Evolutionary conservation across 23 tunicate species (phyloP).

Genomic region (Phallusia fumigata): DNA sequence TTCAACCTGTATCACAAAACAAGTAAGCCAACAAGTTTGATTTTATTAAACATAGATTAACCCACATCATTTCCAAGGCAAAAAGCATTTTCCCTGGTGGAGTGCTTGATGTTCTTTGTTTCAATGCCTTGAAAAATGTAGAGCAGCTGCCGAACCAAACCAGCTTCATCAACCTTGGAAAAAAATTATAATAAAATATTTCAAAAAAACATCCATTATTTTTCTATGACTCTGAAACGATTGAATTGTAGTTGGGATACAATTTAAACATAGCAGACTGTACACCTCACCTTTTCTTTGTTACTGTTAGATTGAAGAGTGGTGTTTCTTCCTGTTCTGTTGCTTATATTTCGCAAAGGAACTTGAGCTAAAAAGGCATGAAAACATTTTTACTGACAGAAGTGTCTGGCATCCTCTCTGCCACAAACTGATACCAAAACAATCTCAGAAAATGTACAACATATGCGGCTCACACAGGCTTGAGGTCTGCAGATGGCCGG

Average conservation of each 20-base stretch:
- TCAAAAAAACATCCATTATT: not conserved
- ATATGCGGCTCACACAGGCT: not conserved
- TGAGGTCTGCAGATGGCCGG: not conserved
- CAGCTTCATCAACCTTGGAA: conserved; percentile 31
- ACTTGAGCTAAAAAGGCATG: not conserved
- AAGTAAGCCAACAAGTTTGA: too few relatives aligned
- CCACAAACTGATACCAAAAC: too few relatives aligned
- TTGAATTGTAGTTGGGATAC: too few relatives aligned
- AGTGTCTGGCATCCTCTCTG: too few relatives aligned
- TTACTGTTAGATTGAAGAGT: not conserved
- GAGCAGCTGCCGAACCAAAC: conserved; percentile 58
- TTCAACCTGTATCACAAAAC: conserved; percentile 19
- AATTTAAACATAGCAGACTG: too few relatives aligned
- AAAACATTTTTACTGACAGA: not conserved
- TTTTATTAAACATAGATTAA: not conserved
- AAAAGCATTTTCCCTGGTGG: conserved; percentile 74
- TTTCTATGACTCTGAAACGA: not conserved
- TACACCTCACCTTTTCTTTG: not conserved
- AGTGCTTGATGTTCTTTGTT: conserved; percentile 63
- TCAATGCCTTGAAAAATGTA: conserved; percentile 88
- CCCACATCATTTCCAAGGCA: conserved; percentile 51
- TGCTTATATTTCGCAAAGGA: not conserved
- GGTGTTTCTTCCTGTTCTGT: not conserved
- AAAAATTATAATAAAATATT: not conserved
- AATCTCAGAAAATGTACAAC: too few relatives aligned